phyloP scores from a whole-genome alignment of 2,888 invertebrate genomes.

The Lasioglossum lativentre region DNA sequence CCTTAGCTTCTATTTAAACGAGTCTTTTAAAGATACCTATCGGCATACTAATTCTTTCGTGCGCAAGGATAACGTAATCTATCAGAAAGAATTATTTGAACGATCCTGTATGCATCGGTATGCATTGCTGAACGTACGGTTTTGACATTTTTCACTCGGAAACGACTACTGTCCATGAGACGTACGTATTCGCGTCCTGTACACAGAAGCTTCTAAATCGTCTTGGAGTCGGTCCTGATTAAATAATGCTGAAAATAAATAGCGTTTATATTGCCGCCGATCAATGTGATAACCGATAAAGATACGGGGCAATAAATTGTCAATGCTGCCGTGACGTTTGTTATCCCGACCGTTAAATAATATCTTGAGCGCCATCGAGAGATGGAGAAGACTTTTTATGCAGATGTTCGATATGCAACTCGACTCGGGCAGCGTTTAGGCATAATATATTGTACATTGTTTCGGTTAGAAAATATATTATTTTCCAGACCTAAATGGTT shows the following conservation, averaged over 20 bases:
- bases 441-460: constrained; percentile 60
- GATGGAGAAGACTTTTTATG: constrained; percentile 34
- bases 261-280: constrained; percentile 57
- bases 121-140: background rate
- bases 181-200: constrained; percentile 12
- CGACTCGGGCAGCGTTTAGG: constrained; percentile 56
- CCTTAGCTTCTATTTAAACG: constrained; percentile 53
- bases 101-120: constrained; percentile 35
- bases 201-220: constrained; percentile 23
- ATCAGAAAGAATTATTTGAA: constrained; percentile 44
- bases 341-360: constrained; percentile 51
- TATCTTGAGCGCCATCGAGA: constrained; percentile 36
- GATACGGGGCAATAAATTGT: constrained; percentile 57
- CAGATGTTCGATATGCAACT: constrained; percentile 54
- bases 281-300: constrained; percentile 64
- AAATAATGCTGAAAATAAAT: constrained; percentile 40
- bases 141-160: background rate
- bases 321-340: constrained; percentile 66
- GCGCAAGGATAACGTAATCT: constrained; percentile 42
- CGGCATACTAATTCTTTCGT: constrained; percentile 29
- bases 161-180: constrained; percentile 5
- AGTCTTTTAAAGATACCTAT: constrained; percentile 40
- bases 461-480: constrained; percentile 64
- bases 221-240: constrained; percentile 39
- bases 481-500: constrained; percentile 63